Percentiles rank a stretch among this genome's conserved stretches.
phyloP scores from a whole-genome alignment of 2,888 invertebrate species.

The Melipona bicolor region DNA sequence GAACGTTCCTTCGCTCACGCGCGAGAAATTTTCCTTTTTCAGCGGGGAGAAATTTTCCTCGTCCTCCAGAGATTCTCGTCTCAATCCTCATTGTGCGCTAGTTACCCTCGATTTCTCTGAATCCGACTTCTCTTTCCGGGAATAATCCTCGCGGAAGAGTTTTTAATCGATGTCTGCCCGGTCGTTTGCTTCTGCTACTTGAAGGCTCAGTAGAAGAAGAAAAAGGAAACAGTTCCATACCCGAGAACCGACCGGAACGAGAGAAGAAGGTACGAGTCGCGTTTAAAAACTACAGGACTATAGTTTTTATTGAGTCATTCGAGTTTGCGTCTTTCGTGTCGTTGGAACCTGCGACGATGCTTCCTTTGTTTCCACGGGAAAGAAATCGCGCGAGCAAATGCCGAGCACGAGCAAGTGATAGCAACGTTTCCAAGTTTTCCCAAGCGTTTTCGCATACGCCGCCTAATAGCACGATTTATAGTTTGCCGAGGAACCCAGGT shows the following conservation, averaged over 20 bases:
- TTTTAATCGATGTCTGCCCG: slow-evolving; percentile 16
- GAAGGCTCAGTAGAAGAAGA: too few species aligned
- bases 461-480: slow-evolving; percentile 1
- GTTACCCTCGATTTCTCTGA: neutral
- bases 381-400: neutral
- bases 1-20: neutral
- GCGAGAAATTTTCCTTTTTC: neutral
- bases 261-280: neutral
- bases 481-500: neutral
- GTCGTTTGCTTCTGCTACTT: slow-evolving; percentile 7
- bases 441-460: slow-evolving; percentile 7
- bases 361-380: neutral
- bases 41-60: neutral
- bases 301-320: slow-evolving; percentile 1
- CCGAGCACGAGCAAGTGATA: neutral
- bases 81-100: neutral
- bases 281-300: neutral
- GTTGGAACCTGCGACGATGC: neutral
- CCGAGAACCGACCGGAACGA: slow-evolving; percentile 1
- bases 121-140: neutral
- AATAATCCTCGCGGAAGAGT: neutral
- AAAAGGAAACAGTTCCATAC: slow-evolving; percentile 1
- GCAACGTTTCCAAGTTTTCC: neutral
- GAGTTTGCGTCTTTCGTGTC: neutral
- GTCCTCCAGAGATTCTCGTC: neutral